Evolutionary conservation across 2,113 vertebrate species (phyloP).

Genomic region (Nycticorax nycticorax): DNA sequence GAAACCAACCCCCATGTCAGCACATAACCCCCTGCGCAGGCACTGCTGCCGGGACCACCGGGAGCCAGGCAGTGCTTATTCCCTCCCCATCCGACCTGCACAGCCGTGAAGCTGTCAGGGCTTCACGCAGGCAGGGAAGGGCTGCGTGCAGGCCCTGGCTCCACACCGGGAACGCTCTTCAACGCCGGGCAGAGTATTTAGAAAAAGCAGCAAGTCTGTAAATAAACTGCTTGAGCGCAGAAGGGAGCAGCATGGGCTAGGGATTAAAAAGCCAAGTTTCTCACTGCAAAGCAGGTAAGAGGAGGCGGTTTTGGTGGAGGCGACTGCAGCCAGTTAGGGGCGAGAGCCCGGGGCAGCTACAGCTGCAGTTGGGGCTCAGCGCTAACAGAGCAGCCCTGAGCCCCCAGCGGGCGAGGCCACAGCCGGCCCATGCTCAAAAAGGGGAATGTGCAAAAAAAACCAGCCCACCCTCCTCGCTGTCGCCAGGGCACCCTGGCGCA

Average conservation of each 20-base stretch:
- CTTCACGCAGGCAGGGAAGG: background rate
- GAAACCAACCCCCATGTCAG: background rate
- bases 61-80: accelerated
- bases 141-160: background rate
- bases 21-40: background rate
- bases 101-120: accelerated
- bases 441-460: accelerated
- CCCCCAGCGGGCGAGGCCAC: accelerated
- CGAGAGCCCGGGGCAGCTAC: background rate
- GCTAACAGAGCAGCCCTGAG: background rate
- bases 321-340: background rate
- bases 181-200: background rate
- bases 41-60: accelerated
- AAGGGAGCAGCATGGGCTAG: background rate
- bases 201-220: background rate
- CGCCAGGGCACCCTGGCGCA: accelerated
- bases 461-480: background rate
- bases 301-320: background rate
- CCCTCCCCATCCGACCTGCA: background rate
- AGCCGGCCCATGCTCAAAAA: background rate
- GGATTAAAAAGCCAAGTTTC: background rate
- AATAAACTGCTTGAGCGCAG: background rate
- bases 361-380: accelerated
- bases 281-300: background rate
- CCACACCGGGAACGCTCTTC: background rate